Evolutionary conservation across 2,113 vertebrate species (phyloP).

Genomic region (Erpornis zantholeuca): DNA sequence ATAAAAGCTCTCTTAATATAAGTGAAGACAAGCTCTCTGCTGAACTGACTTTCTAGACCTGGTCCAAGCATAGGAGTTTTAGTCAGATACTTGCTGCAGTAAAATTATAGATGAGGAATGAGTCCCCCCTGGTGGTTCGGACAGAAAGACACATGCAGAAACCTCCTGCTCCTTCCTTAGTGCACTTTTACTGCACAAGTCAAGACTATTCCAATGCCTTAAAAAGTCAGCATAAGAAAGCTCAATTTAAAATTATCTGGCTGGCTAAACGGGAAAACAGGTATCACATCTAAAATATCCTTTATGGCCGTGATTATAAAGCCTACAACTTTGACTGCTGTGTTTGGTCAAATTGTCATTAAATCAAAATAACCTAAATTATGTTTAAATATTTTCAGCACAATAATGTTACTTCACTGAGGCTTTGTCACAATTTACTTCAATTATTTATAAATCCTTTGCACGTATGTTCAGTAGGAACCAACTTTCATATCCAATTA

Average conservation of each 20-base stretch:
- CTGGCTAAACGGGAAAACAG: neutral
- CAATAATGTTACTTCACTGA: neutral
- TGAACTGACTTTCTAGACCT: neutral
- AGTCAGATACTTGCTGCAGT: neutral
- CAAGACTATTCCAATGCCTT: neutral
- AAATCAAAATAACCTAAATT: neutral
- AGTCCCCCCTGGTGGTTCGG: conserved; percentile 54
- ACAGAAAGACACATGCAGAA: neutral
- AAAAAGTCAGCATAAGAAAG: neutral
- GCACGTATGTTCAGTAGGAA: neutral
- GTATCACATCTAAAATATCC: neutral
- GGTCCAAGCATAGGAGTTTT: neutral
- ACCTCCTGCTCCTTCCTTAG: neutral
- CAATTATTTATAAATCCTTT: neutral
- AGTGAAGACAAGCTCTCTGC: neutral
- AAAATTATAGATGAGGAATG: conserved; percentile 2
- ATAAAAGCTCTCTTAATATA: neutral
- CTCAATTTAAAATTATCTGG: neutral
- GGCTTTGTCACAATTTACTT: neutral
- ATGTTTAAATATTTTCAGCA: neutral
- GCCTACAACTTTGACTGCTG: neutral
- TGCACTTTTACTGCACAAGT: neutral
- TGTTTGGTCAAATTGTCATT: neutral
- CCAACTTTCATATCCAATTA: neutral
- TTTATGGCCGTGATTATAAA: neutral